Evolutionary conservation across 2,888 invertebrate genomes (phyloP), one percentile per base, ranked within the genome.

Genomic region (Ptycholaimellus sp.): DNA sequence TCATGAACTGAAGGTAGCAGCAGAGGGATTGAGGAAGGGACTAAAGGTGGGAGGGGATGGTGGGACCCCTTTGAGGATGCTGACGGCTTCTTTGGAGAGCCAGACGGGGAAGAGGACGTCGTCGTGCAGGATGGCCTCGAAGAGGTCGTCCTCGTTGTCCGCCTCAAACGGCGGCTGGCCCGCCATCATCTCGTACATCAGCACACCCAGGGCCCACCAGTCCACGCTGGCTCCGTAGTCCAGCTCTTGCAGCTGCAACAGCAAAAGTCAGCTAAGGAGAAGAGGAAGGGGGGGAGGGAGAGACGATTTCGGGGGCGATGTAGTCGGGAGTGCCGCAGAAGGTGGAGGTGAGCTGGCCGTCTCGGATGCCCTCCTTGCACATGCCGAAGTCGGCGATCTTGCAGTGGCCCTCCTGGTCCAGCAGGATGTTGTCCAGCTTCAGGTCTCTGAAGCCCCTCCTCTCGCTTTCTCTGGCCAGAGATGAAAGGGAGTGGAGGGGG

Each of bases 291-390:
- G n/a, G n/a, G n/a, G n/a, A n/a, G n/a, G n/a, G n/a, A n/a, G n/a
- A n/a, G n/a, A n/a, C n/a, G n/a, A n/a, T n/a, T n/a, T n/a, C n/a
- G n/a, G n/a, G n/a, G n/a, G n/a, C n/a, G n/a, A n/a, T n/a, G n/a
- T n/a, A n/a, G n/a, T n/a, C n/a, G n/a, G n/a, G n/a, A 29, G 90
- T 93, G n/a, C 93, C 93, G 62, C 93, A 96, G 65, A 96, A 96
- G 1, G 93, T 96, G 30, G 82, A 78, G 5, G 87, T 90, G 19
- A 82, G 75, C 37, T 71, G 70, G 20, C 80, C 82, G 47, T 80
- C 80, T n/a, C 70, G 59, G 53, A 87, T 82, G 36, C 77, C 77
- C 63, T 90, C 90, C 65, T 96, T 96, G 68, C 93, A 96, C 87
- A 87, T 90, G 56, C 93, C 96, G 53, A 67, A 66, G 49, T 67